Percentiles rank a stretch among this genome's conserved stretches.
phyloP scores from a whole-genome alignment of 2,797 vertebrate species.

The Hippopotamyrus pictus region DNA sequence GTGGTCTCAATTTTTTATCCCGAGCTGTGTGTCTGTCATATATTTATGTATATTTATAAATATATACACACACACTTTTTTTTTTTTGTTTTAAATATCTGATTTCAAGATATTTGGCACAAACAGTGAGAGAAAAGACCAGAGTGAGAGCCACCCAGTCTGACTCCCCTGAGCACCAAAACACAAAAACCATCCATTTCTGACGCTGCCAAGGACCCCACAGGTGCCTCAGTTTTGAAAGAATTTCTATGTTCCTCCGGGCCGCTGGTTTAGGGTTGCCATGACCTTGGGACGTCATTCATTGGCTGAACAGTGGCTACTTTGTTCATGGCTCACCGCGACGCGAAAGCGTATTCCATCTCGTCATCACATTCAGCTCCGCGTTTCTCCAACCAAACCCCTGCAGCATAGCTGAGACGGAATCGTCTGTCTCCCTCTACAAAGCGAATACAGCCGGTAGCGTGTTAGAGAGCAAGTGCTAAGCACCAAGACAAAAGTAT shows the following conservation, averaged over 20 bases:
- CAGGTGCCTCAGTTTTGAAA: neutral
- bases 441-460: neutral
- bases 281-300: neutral
- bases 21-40: neutral
- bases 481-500: neutral
- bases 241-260: neutral
- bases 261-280: neutral
- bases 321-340: neutral
- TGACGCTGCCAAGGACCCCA: neutral
- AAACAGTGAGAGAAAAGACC: neutral
- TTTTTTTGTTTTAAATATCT: neutral
- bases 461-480: neutral
- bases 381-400: neutral
- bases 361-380: neutral
- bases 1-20: neutral
- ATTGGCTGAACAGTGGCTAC: neutral
- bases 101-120: neutral
- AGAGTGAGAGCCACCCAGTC: neutral
- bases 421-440: neutral
- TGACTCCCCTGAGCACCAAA: neutral
- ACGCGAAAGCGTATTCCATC: neutral
- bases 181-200: neutral
- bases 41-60: no score
- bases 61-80: no score
- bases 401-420: neutral